Percentiles rank a stretch among this genome's conserved stretches.
phyloP scores from a whole-genome alignment of 2,888 invertebrate species.

The Meteorus cinctellus region DNA sequence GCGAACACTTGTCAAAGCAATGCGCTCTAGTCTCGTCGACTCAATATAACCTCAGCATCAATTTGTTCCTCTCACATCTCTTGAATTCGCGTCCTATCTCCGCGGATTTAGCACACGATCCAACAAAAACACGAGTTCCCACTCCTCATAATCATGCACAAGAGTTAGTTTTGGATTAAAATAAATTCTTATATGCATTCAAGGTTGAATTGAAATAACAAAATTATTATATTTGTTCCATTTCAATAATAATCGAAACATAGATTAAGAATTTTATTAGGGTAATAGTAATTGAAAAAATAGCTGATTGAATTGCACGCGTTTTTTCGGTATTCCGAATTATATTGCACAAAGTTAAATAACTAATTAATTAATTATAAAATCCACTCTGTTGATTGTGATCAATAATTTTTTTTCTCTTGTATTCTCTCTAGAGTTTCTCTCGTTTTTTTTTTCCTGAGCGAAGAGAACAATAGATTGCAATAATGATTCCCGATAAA shows the following conservation, averaged over 20 bases:
- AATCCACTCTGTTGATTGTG: slow-evolving; percentile 7
- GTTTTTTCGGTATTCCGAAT: slow-evolving; percentile 2
- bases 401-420: neutral
- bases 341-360: slow-evolving; percentile 14
- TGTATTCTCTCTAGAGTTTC: neutral
- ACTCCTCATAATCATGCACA: neutral
- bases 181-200: neutral
- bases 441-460: neutral
- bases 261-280: slow-evolving; percentile 3
- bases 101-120: neutral
- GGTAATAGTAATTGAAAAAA: neutral
- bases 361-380: neutral
- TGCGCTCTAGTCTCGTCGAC: slow-evolving; percentile 33
- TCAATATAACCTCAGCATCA: slow-evolving; percentile 7
- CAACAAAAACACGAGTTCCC: slow-evolving; percentile 16
- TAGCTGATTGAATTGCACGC: slow-evolving; percentile 16
- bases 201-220: neutral
- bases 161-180: neutral
- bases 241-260: neutral
- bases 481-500: neutral
- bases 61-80: slow-evolving; percentile 7
- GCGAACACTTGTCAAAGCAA: slow-evolving; percentile 63
- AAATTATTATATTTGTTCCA: neutral
- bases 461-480: neutral
- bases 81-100: slow-evolving; percentile 2